Evolutionary conservation across 2,113 vertebrate genomes (phyloP), one percentile per base, ranked within the genome.

Genomic region (Rhinoderma darwinii): DNA sequence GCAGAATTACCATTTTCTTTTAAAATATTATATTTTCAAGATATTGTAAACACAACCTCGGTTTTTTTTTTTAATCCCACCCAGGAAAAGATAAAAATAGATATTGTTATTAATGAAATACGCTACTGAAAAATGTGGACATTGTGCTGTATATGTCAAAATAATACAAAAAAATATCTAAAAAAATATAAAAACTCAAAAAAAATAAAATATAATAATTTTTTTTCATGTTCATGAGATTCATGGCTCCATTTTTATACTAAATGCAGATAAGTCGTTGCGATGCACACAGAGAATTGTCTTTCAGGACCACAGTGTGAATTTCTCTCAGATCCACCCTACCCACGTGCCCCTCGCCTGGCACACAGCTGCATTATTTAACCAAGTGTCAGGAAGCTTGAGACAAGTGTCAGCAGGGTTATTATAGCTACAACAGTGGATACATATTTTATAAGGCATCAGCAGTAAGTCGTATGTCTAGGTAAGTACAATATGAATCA

Each of bases 281-380:
- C 50, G 27, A 11, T 25, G 37, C 12, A 35, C 63, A 51, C 41
- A 56, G 30, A 84, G 32, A 35, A 84, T 54, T 74, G 68, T 27
- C 82, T 84, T 74, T 84, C 50, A 84, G 47, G 44, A 59, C 56
- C 82, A n/a, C 82, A 84, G 82, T 74, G 50, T 17, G 68, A 74
- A 39, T 18, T 41, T 51, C 47, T 17, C 35, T 82, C 59, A 68
- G 80, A 74, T 74, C 66, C 68, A 39, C 68, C 68, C 68, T 25
- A 41, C 25, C 22, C 61, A 15, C 27, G 47, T 50, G 82, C 82
- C 43, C 66, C 82, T 66, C 5, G 63, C 82, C 66, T 51, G 20
- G 82, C 30, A 63, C 30, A n/a, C 63, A 83, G 82, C 82, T 83
- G 82, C 32, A 83, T 72, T 39, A 72, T 72, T 72, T 72, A 70